Evolutionary conservation across 2,113 vertebrate genomes (phyloP).

Genomic region (Pagrus major): DNA sequence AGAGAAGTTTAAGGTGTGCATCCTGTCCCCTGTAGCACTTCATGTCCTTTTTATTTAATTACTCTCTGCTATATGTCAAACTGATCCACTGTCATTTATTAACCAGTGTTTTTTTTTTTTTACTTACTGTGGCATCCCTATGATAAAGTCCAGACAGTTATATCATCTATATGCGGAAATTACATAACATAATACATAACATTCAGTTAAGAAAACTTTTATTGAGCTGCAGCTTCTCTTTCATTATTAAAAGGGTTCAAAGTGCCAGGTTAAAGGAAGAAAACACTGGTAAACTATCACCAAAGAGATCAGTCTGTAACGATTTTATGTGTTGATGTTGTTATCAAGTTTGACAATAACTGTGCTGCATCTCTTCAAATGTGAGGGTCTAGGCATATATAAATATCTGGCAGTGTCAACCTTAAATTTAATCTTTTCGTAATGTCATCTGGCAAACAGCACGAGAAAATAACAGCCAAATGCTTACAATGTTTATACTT

Average conservation of each 20-base stretch:
- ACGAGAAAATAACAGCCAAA: neutral
- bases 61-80: too few species aligned
- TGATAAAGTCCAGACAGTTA: too few species aligned
- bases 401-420: neutral
- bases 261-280: conserved; percentile 2
- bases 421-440: neutral
- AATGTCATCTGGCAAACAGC: neutral
- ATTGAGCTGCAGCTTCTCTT: neutral
- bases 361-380: neutral
- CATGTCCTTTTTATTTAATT: too few species aligned
- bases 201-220: neutral
- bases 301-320: too few species aligned
- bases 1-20: too few species aligned
- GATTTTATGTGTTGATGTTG: neutral
- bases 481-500: neutral
- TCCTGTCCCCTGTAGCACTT: too few species aligned
- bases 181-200: too few species aligned
- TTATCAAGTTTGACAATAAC: neutral
- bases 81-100: too few species aligned
- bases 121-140: too few species aligned
- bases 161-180: too few species aligned
- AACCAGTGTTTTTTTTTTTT: too few species aligned
- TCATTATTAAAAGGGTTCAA: neutral
- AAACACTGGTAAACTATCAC: conserved; percentile 1
- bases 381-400: neutral